These are phyloP conservation scores for Pempheris klunzingeri DNA, from an alignment of 2,797 vertebrate genomes.

Conservation along the genomic window DNA sequence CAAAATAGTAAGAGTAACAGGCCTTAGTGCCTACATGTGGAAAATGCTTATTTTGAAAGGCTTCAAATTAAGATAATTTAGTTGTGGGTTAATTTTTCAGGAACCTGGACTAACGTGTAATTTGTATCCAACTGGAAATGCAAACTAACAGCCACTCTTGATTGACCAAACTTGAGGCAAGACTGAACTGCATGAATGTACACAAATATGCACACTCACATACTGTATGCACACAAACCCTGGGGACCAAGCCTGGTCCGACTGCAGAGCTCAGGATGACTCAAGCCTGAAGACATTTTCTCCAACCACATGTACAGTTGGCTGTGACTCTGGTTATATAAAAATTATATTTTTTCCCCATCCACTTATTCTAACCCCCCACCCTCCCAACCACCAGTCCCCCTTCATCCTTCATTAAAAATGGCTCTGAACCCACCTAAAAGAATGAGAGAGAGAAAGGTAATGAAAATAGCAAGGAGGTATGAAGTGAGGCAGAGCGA, in stretches of 20 bases:
- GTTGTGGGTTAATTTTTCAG: neutral
- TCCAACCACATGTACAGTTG: constrained; percentile 80
- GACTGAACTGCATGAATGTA: constrained; percentile 5
- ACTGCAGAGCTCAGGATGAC: constrained; percentile 72
- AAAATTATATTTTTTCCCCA: constrained; percentile 71
- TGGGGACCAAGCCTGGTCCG: constrained; percentile 23
- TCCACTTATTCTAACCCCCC: constrained; percentile 58
- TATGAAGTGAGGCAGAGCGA: neutral
- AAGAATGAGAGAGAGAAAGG: constrained; percentile 39
- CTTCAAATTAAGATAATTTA: neutral
- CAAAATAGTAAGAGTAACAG: neutral
- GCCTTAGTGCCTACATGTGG: neutral
- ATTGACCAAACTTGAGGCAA: constrained; percentile 6
- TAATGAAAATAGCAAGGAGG: constrained; percentile 28
- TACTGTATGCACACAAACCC: constrained; percentile 1
- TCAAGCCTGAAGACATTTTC: constrained; percentile 82
- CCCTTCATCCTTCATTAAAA: constrained; percentile 63
- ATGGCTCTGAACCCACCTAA: constrained; percentile 36
- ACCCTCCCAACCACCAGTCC: too few species aligned
- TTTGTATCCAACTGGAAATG: neutral
- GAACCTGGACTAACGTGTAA: neutral
- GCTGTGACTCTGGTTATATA: constrained; percentile 81
- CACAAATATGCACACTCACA: neutral
- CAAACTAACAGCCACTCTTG: neutral
- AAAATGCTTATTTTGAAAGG: neutral